A percentile compares a stretch with the other conserved stretches of the same genome.
These are phyloP conservation scores for Poecile atricapillus DNA, from an alignment of 2,113 vertebrate genomes.

Conservation along the genomic window DNA sequence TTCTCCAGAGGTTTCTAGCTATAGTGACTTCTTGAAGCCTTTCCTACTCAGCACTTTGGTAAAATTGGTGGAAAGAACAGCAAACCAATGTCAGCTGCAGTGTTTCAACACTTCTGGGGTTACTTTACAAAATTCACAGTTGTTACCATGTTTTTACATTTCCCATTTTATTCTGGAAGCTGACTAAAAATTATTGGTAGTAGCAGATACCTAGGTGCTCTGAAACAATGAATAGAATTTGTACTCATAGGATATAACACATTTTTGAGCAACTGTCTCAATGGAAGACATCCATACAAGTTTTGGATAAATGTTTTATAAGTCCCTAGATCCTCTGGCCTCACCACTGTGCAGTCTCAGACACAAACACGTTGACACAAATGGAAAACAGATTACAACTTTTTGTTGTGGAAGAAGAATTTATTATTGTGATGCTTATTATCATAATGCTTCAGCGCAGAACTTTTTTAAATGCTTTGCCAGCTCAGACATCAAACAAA, in stretches of 20 bases:
- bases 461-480: not conserved
- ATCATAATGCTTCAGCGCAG: not conserved
- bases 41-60: not conserved
- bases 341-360: not conserved
- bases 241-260: not conserved
- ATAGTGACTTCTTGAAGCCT: not conserved
- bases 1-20: not conserved
- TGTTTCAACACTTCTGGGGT: not conserved
- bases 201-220: not conserved
- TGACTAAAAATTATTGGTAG: not conserved
- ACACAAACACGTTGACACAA: not conserved
- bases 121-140: not conserved
- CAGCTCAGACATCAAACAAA: not conserved
- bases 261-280: not conserved
- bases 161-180: not conserved
- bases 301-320: not conserved
- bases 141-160: not conserved
- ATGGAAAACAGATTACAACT: not conserved
- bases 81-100: not conserved
- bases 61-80: not conserved
- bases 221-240: not conserved
- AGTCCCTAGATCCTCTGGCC: not conserved
- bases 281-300: not conserved
- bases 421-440: not conserved
- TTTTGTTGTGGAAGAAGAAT: not conserved